Conservation (phyloP, 23 tunicate species). For the Trididemnum clinides region DNA sequence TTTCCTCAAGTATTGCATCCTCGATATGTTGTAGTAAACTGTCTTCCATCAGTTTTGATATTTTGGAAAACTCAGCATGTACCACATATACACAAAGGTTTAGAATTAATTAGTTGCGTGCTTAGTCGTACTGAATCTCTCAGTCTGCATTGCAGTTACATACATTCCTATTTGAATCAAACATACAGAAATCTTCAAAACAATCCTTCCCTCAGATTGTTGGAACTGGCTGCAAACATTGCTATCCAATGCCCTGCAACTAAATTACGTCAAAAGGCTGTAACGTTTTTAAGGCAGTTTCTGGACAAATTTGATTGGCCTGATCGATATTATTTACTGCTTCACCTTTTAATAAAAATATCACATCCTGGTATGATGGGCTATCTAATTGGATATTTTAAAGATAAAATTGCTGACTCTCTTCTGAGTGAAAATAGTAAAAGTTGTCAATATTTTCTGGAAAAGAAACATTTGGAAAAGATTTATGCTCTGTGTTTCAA, state of each 20-base stretch:
- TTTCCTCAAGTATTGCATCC: constrained; percentile 41
- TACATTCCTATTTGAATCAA: not conserved
- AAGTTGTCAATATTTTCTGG: not conserved
- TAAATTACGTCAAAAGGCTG: constrained; percentile 35
- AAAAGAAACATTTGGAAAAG: constrained; percentile 1
- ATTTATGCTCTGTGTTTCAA: constrained; percentile 23
- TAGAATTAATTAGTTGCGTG: not conserved
- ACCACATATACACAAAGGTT: constrained; percentile 46
- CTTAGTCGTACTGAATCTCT: constrained; percentile 19
- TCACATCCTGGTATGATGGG: constrained; percentile 62
- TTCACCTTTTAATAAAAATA: constrained; percentile 6
- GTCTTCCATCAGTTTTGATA: constrained; percentile 29
- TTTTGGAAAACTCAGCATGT: constrained; percentile 32
- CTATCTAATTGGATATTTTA: constrained; percentile 54
- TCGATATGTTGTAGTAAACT: constrained; percentile 10
- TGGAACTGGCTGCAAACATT: constrained; percentile 26
- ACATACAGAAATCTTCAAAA: not conserved
- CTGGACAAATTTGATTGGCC: constrained; percentile 68
- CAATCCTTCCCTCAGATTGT: not conserved
- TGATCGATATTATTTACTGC: constrained; percentile 45
- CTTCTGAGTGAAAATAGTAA: too few species aligned
- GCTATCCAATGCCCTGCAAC: constrained; percentile 22
- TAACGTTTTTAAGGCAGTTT: constrained; percentile 35
- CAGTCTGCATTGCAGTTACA: not conserved
- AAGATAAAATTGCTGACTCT: constrained; percentile 53